Evolutionary conservation across 35 echinoderm and acorn worm genomes (phyloP).

Genomic region (Heliocidaris tuberculata): DNA sequence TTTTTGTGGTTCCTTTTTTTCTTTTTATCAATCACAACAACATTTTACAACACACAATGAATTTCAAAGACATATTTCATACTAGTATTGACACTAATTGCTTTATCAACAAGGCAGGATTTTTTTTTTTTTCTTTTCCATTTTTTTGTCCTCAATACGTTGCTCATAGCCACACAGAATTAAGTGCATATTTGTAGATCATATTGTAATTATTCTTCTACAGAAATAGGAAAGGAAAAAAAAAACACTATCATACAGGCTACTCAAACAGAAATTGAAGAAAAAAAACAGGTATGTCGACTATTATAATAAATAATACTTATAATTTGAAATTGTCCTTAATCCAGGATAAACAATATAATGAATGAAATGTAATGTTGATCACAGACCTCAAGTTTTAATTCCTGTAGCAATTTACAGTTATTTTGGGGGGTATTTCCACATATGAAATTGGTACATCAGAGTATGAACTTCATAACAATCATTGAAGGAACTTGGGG

Average conservation of each 20-base stretch:
- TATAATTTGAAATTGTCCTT: too few species aligned
- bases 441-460: too few species aligned
- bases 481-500: too few species aligned
- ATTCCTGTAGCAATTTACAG: too few species aligned
- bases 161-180: slow-evolving; percentile 23
- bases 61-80: slow-evolving; percentile 51
- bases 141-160: background rate
- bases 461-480: too few species aligned
- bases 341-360: too few species aligned
- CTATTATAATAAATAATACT: too few species aligned
- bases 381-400: too few species aligned
- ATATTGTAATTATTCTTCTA: background rate
- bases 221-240: background rate
- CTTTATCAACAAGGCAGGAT: slow-evolving; percentile 43
- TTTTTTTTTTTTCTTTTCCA: background rate
- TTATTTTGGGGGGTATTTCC: too few species aligned
- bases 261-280: background rate
- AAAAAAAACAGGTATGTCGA: too few species aligned
- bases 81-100: slow-evolving; percentile 37
- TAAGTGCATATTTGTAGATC: slow-evolving; percentile 11
- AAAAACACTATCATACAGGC: background rate
- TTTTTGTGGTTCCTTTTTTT: background rate
- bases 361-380: too few species aligned
- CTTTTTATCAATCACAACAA: slow-evolving; percentile 24
- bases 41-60: slow-evolving; percentile 34